Evolutionary conservation across 2,113 vertebrate species (phyloP).

Genomic region (Erinaceus europaeus): DNA sequence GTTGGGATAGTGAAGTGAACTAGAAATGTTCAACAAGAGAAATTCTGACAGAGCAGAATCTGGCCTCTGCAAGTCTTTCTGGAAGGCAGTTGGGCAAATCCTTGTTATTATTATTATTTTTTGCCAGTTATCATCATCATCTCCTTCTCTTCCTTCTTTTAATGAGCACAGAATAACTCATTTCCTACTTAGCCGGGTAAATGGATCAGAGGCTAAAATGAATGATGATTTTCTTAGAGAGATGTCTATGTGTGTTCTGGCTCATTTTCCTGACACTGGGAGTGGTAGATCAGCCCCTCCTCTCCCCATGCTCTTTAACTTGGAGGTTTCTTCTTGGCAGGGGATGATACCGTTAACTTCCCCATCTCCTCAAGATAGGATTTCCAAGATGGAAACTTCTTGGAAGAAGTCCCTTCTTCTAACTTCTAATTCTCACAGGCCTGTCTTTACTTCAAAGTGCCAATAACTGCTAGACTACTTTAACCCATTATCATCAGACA

Average conservation of each 20-base stretch:
- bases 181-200: background rate
- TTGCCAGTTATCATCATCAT: background rate
- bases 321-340: background rate
- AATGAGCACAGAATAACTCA: conserved; percentile 17
- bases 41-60: background rate
- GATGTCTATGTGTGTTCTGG: background rate
- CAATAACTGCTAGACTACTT: background rate
- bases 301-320: background rate
- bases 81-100: background rate
- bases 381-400: background rate
- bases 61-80: background rate
- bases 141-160: conserved; percentile 9
- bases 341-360: background rate
- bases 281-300: background rate
- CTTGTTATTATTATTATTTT: background rate
- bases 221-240: background rate
- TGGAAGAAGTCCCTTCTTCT: background rate
- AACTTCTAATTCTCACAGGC: background rate
- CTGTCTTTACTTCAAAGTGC: background rate
- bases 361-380: rapidly evolving
- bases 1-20: background rate
- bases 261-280: background rate
- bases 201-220: conserved; percentile 10
- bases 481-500: background rate
- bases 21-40: background rate